Evolutionary conservation across 2,113 vertebrate species (phyloP), one percentile per base, ranked within the genome.

Genomic region (Tetraodon nigroviridis): DNA sequence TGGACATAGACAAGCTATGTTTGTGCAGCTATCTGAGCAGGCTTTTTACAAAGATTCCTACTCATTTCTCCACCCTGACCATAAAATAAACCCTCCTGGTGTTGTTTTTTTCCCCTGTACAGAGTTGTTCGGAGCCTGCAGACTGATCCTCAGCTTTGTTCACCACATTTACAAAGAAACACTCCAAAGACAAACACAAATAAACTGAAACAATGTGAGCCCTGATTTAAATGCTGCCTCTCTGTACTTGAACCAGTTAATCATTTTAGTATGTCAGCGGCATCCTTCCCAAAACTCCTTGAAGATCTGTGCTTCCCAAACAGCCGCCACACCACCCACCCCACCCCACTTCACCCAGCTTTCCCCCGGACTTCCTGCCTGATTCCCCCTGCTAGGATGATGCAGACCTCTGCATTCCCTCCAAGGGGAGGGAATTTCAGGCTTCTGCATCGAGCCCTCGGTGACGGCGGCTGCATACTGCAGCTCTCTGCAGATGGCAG

Each of bases 351-450:
- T n/a, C 15, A 4, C 44, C 44, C 14, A 17, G 44, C 44, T 17
- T 27, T 6, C 24, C 24, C 24, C 24, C 24, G 5, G 24, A 3
- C 24, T 24, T 3, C 41, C 41, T 14, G 4, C 42, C 42, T 14
- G 12, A 4, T 24, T 29, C 45, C 61, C 27, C 49, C n/a, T 18
- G 16, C 51, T 59, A 48, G 10, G 56, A 64, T 59, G 68, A 55
- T 42, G 19, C 52, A 42, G 22, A 42, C 47, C 50, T 69, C 46
- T 53, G 37, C 2, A n/a, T 42, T 47, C 24, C 60, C 65, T 41
- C 63, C 29, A 5, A 21, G 51, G 69, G 55, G 19, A 80, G 57
- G 50, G 44, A 4, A 74, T 68, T 63, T 73, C 46, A 70, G 27
- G 75, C 51, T 58, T 63, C 51, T 64, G 41, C 51, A 67, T 12